Evolutionary conservation across 1,140 invertebrate genomes (phyloP).

Genomic region (Acyrthosiphon pisum): DNA sequence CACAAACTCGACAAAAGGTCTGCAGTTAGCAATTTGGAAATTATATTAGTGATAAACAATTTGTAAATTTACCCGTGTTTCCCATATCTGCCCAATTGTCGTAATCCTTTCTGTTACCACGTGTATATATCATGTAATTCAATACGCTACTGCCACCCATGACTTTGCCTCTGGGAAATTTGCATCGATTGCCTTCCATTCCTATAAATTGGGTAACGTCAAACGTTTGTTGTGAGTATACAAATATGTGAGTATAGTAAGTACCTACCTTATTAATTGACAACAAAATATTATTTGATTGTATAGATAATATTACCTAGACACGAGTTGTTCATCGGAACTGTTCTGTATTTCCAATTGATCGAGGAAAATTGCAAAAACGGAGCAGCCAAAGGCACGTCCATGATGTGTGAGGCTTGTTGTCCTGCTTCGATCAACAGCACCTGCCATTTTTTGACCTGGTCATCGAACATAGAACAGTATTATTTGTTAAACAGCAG

Average conservation of each 20-base stretch:
- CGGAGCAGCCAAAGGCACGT: constrained; percentile 71
- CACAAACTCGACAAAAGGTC: not conserved
- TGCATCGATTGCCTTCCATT: constrained; percentile 62
- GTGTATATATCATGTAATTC: constrained; percentile 72
- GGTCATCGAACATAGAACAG: constrained; percentile 35
- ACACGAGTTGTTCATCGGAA: constrained; percentile 67
- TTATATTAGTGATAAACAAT: not conserved
- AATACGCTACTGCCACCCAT: constrained; percentile 72
- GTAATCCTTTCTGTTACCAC: constrained; percentile 69
- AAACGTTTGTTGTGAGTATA: not conserved
- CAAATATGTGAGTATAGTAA: not conserved
- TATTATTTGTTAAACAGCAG: not conserved
- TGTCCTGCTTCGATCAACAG: constrained; percentile 70
- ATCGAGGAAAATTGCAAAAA: constrained; percentile 68
- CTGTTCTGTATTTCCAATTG: constrained; percentile 70
- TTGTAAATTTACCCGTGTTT: constrained; percentile 71
- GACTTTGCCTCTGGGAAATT: constrained; percentile 64
- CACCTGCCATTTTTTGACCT: constrained; percentile 66
- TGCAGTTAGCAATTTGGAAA: constrained; percentile 51
- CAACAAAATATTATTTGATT: not conserved
- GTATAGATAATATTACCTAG: constrained; percentile 61
- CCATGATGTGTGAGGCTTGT: constrained; percentile 70
- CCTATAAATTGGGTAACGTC: constrained; percentile 31
- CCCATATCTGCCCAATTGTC: constrained; percentile 67
- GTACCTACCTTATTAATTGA: not conserved